phyloP scores from a whole-genome alignment of 2,113 vertebrate species.

The Amia ocellicauda region DNA sequence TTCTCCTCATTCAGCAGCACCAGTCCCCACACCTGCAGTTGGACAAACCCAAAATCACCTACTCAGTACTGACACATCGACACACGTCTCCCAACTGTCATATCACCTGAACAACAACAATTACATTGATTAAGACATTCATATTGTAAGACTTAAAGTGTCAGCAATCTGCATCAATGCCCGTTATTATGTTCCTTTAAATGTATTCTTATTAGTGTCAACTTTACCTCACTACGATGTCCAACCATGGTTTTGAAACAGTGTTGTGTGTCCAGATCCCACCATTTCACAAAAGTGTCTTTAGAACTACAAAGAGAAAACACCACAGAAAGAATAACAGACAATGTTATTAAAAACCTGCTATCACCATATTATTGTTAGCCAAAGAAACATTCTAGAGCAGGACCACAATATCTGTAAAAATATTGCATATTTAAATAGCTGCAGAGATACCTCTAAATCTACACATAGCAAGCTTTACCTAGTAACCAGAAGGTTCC shows the following conservation, averaged over 20 bases:
- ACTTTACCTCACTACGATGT: slow-evolving; percentile 85
- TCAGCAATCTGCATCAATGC: too few relatives aligned
- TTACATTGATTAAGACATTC: too few relatives aligned
- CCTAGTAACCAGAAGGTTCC: slow-evolving; percentile 89
- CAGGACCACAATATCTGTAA: too few relatives aligned
- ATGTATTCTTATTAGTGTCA: background rate
- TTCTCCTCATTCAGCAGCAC: slow-evolving; percentile 76
- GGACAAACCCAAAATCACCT: slow-evolving; percentile 24
- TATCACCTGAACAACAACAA: too few relatives aligned
- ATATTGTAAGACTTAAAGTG: too few relatives aligned
- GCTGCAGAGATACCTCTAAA: too few relatives aligned
- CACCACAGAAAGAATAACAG: slow-evolving; percentile 15
- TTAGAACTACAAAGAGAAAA: slow-evolving; percentile 71
- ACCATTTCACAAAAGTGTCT: slow-evolving; percentile 94
- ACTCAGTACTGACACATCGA: background rate
- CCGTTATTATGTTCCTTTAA: too few relatives aligned
- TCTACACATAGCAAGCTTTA: slow-evolving; percentile 41
- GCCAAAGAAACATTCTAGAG: background rate
- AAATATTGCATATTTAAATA: too few relatives aligned
- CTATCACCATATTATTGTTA: background rate
- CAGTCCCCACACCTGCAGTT: slow-evolving; percentile 85
- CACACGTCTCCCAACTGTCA: background rate
- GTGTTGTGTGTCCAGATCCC: slow-evolving; percentile 94
- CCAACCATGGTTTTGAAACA: slow-evolving; percentile 96
- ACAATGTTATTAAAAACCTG: background rate